Conservation (phyloP, 1,140 invertebrate species). For the Macrobrachium rosenbergii region DNA sequence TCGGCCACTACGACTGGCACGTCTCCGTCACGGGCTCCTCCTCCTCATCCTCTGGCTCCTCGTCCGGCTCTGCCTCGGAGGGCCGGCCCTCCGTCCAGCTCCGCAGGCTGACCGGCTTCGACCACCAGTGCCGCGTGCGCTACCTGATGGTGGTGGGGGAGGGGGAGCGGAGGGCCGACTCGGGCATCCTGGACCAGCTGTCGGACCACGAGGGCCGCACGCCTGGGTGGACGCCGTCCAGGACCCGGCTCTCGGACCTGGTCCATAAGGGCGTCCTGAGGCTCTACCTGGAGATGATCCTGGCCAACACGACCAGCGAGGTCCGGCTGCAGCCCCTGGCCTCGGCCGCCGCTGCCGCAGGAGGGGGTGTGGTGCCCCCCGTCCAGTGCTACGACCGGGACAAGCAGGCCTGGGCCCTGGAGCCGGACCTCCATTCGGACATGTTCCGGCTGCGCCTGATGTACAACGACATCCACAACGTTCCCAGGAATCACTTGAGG, state of each 20-base stretch:
- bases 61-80: constrained; percentile 70
- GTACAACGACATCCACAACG: constrained; percentile 88
- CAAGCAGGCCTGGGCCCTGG: constrained; percentile 80
- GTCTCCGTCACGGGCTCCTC: constrained; percentile 75
- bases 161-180: constrained; percentile 80
- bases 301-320: constrained; percentile 83
- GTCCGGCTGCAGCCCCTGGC: constrained; percentile 72
- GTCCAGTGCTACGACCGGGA: constrained; percentile 52
- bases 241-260: constrained; percentile 76
- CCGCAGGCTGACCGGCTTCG: constrained; percentile 84
- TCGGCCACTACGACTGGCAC: constrained; percentile 89
- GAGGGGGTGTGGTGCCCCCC: too few relatives aligned
- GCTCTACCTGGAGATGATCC: constrained; percentile 82
- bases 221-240: constrained; percentile 79
- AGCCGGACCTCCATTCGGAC: constrained; percentile 85
- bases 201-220: constrained; percentile 82
- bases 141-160: constrained; percentile 80
- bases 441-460: constrained; percentile 83
- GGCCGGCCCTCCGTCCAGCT: constrained; percentile 77
- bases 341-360: constrained; percentile 40
- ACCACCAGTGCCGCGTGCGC: constrained; percentile 83
- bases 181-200: constrained; percentile 83
- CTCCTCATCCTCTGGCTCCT: too few relatives aligned
- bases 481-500: constrained; percentile 85
- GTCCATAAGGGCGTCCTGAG: constrained; percentile 76